Base-by-base conservation (phyloP, 2,888 invertebrate genomes). In the Cartodere bifasciata region DNA sequence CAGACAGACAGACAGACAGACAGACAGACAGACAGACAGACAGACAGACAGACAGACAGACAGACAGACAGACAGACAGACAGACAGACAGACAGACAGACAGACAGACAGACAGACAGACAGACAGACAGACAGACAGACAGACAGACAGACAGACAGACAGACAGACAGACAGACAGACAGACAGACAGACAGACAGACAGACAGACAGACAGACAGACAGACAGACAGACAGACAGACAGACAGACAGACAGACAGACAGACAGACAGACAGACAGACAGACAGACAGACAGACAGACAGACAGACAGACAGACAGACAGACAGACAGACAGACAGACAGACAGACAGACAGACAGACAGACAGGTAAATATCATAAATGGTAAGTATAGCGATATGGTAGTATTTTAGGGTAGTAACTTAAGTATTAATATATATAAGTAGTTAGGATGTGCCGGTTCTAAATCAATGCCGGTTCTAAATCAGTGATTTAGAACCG, bases 271-370 rank as follows among this genome's bases (percentile, higher is more conserved):
- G 23, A 23, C 23, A 11, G 23, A 23, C 23, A 11, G 23, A 23
- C 23, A 11, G 23, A 23, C 23, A 11, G 23, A 23, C 23, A 11
- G 23, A 23, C 23, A 11, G 23, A 23, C 23, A 23, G 23, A 23
- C 23, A 23, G 23, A 23, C 23, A 23, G 23, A 23, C 23, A 23
- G 23, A 23, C 23, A 23, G 23, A 23, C 23, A 23, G 23, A 23
- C 23, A 23, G 23, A 23, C 23, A 23, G 23, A 23, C 23, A 23
- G 23, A 23, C 23, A 23, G 23, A 23, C 23, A 23, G 23, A 23
- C 23, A 23, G 23, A 23, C 23, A 23, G 23, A 23, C 23, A 23
- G 23, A 23, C 23, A 23, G 23, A 23, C 23, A 23, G 23, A 23
- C 23, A 23, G 23, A 23, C 23, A n/a, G n/a, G n/a, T n/a, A n/a